phyloP scores from a whole-genome alignment of 2,888 invertebrate genomes.

The Calameuta idolon region DNA sequence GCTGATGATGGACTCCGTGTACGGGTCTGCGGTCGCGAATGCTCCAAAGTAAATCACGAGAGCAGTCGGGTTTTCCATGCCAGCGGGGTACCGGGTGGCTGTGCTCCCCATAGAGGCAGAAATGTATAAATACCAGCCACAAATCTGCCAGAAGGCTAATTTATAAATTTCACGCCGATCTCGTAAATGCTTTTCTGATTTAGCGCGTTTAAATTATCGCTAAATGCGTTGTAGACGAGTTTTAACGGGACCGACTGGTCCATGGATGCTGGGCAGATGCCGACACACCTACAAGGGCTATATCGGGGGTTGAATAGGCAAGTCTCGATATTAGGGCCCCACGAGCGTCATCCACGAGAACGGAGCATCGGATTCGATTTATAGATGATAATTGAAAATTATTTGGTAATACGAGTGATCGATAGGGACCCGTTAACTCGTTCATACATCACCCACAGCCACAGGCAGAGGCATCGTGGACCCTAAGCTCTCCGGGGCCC shows the following conservation, averaged over 20 bases:
- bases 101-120: slow-evolving; percentile 38
- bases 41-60: slow-evolving; percentile 40
- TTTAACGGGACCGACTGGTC: slow-evolving; percentile 40
- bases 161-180: slow-evolving; percentile 63
- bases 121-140: slow-evolving; percentile 57
- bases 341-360: not conserved
- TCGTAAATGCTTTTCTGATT: slow-evolving; percentile 61
- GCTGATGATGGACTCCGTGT: not conserved
- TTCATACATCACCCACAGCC: slow-evolving; percentile 56
- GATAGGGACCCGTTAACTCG: slow-evolving; percentile 62
- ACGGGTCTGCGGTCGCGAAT: not conserved
- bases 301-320: not conserved
- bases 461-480: not conserved
- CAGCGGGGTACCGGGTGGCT: slow-evolving; percentile 43
- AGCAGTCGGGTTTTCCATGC: slow-evolving; percentile 42
- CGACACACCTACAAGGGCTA: not conserved
- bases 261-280: not conserved
- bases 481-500: slow-evolving; percentile 26
- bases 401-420: slow-evolving; percentile 61
- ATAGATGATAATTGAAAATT: slow-evolving; percentile 61
- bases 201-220: slow-evolving; percentile 61
- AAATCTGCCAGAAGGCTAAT: slow-evolving; percentile 60
- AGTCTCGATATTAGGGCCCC: not conserved
- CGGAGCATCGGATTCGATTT: slow-evolving; percentile 39
- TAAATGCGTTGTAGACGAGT: slow-evolving; percentile 48